Percentiles rank a stretch among this genome's conserved stretches.
These are phyloP conservation scores for Diarsia brunnea DNA, from an alignment of 2,888 invertebrate species.

Conservation along the genomic window DNA sequence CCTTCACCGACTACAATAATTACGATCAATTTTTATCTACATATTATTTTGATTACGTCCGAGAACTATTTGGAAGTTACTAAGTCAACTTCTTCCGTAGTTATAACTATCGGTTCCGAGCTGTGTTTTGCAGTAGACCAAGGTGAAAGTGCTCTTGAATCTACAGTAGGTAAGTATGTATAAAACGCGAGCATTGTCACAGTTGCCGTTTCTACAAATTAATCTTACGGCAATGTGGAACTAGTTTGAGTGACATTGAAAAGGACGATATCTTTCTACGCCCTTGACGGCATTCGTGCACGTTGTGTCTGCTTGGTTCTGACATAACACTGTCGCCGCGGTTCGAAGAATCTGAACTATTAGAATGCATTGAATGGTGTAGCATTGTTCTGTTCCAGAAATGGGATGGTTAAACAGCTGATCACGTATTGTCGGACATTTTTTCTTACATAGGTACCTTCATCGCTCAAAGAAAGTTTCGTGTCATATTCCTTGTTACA, in stretches of 20 bases:
- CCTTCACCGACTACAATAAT: conserved; percentile 51
- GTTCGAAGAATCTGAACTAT: conserved; percentile 41
- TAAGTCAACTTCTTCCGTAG: conserved; percentile 7
- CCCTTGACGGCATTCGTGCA: conserved; percentile 52
- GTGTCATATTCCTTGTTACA: not conserved
- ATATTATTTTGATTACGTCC: conserved; percentile 8
- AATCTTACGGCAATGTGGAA: conserved; percentile 37
- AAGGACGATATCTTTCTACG: conserved; percentile 53
- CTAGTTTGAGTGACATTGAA: conserved; percentile 49
- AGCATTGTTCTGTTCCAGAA: conserved; percentile 59
- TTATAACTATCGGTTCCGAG: not conserved
- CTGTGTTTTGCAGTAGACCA: not conserved
- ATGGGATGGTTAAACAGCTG: conserved; percentile 24
- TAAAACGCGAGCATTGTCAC: not conserved
- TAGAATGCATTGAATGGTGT: conserved; percentile 45
- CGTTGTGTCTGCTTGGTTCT: conserved; percentile 27
- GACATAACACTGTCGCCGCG: conserved; percentile 34
- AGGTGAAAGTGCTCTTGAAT: conserved; percentile 19
- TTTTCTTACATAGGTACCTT: not conserved
- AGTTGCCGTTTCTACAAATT: conserved; percentile 1
- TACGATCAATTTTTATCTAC: conserved; percentile 16
- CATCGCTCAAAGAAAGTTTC: not conserved
- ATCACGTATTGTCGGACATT: conserved; percentile 9
- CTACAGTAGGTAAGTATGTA: not conserved
- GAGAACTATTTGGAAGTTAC: conserved; percentile 13